Evolutionary conservation across 2,113 vertebrate species (phyloP), one percentile per base, ranked within the genome.

Genomic region (Mohoua ochrocephala): DNA sequence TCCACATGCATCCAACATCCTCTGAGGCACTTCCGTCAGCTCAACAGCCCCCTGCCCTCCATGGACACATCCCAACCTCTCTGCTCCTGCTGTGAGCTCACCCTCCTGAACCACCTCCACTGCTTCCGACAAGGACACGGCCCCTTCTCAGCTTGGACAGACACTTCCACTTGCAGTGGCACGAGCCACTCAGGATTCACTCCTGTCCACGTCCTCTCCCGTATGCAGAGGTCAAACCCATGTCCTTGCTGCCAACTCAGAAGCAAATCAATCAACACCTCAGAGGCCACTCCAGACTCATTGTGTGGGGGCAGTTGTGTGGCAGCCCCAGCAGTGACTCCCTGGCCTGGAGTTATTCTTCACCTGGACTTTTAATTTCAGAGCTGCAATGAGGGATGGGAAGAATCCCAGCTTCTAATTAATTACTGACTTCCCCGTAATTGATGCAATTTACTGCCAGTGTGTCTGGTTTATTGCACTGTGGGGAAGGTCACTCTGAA

Each of bases 1-100:
- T 30, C 23, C 37, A 13, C n/a, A 28, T 0, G 0, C 8, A 11
- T 27, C n/a, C 2, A 2, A 11, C 28, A 30, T 30, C n/a, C 9
- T 78, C 52, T 63, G 18, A 33, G 35, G 28, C 9, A 4, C 30
- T 35, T 67, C 57, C 28, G 42, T 30, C 31, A 37, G 11, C 39
- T 52, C 5, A 1, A 7, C 15, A 74, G 30, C 35, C 75, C 13
- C 1, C 44, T 67, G 44, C 8, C 20, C 23, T 69, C 45, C 1
- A 0, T 1, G 16, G 59, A 6, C 67, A 69, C 35, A 39, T 41
- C 50, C 35, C 45, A 60, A 2, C 11, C 33, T 85, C 57, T 68
- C 27, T 68, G 68, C 31, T 77, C 47, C 50, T 61, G 24, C 39
- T n/a, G 0, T 6, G 42, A 78, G 8, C 15, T 91, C 33, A 15